A percentile compares a stretch with the other conserved stretches of the same genome.
Conservation (phyloP, 2,113 vertebrate species). For the Ceuthmochares aereus region DNA sequence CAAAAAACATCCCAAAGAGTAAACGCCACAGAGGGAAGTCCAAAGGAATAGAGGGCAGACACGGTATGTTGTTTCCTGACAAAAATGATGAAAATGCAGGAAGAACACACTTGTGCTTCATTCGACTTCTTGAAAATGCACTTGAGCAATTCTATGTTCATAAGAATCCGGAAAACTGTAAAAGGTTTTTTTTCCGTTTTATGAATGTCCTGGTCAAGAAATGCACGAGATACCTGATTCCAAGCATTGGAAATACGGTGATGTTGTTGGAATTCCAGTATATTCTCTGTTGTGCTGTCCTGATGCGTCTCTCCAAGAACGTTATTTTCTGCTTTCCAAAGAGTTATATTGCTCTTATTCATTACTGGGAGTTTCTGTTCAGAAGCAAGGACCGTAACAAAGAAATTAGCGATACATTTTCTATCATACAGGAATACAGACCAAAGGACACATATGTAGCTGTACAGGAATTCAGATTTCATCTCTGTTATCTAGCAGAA, state of each 20-base stretch:
- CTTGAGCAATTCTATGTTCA: constrained; percentile 75
- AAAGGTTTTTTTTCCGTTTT: constrained; percentile 80
- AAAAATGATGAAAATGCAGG: constrained; percentile 30
- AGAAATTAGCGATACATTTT: constrained; percentile 63
- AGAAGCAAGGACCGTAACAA: constrained; percentile 42
- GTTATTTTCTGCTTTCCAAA: constrained; percentile 76
- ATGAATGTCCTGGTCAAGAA: constrained; percentile 80
- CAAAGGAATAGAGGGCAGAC: constrained; percentile 72
- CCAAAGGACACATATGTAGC: constrained; percentile 65
- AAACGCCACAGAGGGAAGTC: constrained; percentile 21
- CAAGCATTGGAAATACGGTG: constrained; percentile 77
- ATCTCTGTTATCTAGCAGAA: constrained; percentile 74
- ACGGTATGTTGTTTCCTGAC: constrained; percentile 79
- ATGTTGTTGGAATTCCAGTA: constrained; percentile 82
- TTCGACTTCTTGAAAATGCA: constrained; percentile 78
- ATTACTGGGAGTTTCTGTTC: constrained; percentile 82
- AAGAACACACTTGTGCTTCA: constrained; percentile 76
- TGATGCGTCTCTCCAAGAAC: constrained; percentile 72
- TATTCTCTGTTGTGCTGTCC: constrained; percentile 73
- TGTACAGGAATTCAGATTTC: constrained; percentile 66
- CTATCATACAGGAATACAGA: constrained; percentile 79
- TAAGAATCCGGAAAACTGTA: constrained; percentile 74
- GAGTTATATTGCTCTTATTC: constrained; percentile 80
- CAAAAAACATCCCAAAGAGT: background rate
- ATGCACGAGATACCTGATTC: constrained; percentile 69